Conservation (phyloP, 1,140 invertebrate genomes). For the Heliothis subflexa region DNA sequence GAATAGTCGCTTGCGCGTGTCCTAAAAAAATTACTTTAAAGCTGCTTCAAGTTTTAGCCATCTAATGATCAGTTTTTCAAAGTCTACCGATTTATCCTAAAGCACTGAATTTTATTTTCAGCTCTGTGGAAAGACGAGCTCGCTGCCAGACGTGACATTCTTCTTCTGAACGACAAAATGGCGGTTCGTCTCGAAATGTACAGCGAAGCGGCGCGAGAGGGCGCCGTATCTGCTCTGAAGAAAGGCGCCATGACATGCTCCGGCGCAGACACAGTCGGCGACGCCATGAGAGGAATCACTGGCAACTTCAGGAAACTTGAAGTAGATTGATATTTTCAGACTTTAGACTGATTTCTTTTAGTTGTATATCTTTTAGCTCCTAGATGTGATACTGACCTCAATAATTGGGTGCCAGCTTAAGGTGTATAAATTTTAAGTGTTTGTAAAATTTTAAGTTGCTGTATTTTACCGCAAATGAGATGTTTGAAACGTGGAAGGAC, state of each 20-base stretch:
- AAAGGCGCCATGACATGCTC: slow-evolving; percentile 84
- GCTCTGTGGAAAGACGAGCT: slow-evolving; percentile 90
- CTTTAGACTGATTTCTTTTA: slow-evolving; percentile 47
- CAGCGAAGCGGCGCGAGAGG: slow-evolving; percentile 89
- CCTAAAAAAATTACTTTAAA: no score
- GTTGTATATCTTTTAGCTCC: slow-evolving; percentile 21
- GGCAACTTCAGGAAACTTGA: slow-evolving; percentile 93
- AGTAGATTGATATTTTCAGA: slow-evolving; percentile 86
- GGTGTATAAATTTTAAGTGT: neutral
- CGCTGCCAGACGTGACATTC: slow-evolving; percentile 83
- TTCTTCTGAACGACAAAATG: slow-evolving; percentile 89
- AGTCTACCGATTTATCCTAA: no score
- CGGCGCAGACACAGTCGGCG: slow-evolving; percentile 84
- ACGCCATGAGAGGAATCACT: slow-evolving; percentile 89
- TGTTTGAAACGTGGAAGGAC: no score
- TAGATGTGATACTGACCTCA: slow-evolving; percentile 33
- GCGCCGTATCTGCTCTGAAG: slow-evolving; percentile 89
- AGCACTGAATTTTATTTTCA: slow-evolving; percentile 64
- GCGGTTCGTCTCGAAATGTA: slow-evolving; percentile 88
- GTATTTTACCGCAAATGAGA: no score
- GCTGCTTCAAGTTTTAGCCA: no score
- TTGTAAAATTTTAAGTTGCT: no score
- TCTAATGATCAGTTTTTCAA: no score
- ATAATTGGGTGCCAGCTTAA: neutral
- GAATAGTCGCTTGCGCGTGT: no score